These are phyloP conservation scores for Nymphalis polychloros DNA, from an alignment of 2,888 invertebrate species.

Conservation along the genomic window DNA sequence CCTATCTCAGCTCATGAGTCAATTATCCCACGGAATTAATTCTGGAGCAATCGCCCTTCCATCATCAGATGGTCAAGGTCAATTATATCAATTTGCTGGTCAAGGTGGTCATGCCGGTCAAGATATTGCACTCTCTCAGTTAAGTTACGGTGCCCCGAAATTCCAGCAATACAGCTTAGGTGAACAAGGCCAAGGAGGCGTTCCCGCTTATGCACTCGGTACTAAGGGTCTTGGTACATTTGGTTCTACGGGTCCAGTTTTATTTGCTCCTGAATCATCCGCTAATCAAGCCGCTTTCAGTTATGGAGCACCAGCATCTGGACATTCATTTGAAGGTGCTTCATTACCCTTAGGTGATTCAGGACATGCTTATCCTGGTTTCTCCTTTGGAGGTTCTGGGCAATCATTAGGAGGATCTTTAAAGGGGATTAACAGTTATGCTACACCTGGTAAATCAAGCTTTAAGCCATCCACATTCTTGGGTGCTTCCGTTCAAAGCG, in stretches of 20 bases:
- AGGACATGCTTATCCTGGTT: conserved; percentile 44
- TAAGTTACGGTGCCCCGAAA: conserved; percentile 57
- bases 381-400: conserved; percentile 50
- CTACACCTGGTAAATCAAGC: conserved; percentile 59
- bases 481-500: conserved; percentile 66
- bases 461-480: conserved; percentile 76
- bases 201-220: conserved; percentile 67
- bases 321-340: conserved; percentile 40
- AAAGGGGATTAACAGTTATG: conserved; percentile 56
- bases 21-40: conserved; percentile 65
- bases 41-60: conserved; percentile 64
- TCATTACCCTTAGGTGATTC: conserved; percentile 51
- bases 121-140: conserved; percentile 59
- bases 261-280: conserved; percentile 66
- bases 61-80: conserved; percentile 56
- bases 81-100: conserved; percentile 55
- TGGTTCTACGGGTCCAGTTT: conserved; percentile 69
- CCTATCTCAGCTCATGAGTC: conserved; percentile 70
- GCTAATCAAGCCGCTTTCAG: conserved; percentile 47
- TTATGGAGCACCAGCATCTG: conserved; percentile 51
- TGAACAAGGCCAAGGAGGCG: conserved; percentile 53
- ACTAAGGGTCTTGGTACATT: conserved; percentile 74
- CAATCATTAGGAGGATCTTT: conserved; percentile 54
- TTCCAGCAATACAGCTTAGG: conserved; percentile 57
- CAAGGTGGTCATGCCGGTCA: conserved; percentile 57